Percentiles rank a stretch among this genome's conserved stretches.
phyloP scores from a whole-genome alignment of 2,113 vertebrate genomes.

The Atherinomorus stipes region DNA sequence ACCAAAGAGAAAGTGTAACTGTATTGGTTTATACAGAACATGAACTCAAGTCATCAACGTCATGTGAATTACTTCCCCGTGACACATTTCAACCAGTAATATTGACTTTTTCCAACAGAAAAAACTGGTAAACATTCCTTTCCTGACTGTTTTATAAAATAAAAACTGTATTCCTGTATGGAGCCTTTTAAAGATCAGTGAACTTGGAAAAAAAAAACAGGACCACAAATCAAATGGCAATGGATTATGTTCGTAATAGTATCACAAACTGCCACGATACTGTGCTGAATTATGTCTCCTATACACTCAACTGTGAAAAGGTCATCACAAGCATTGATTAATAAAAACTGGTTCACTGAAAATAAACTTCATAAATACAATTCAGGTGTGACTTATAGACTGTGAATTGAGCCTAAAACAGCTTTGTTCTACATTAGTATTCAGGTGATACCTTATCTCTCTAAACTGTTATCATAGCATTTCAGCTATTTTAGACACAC shows the following conservation, averaged over 20 bases:
- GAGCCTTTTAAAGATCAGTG: background rate
- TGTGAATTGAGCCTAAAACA: constrained; percentile 74
- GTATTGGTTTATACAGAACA: background rate
- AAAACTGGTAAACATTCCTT: background rate
- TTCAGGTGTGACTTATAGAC: constrained; percentile 72
- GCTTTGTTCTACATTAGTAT: constrained; percentile 74
- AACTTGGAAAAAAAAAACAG: background rate
- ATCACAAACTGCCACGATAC: background rate
- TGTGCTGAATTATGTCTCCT: constrained; percentile 11
- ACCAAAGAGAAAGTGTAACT: background rate
- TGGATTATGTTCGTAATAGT: background rate
- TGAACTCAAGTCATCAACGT: background rate
- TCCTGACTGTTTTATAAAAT: background rate
- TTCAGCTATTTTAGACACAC: constrained; percentile 80
- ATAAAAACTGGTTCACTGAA: constrained; percentile 62
- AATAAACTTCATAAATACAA: constrained; percentile 71
- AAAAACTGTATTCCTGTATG: background rate
- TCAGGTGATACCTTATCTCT: constrained; percentile 65
- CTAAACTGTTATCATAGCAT: constrained; percentile 79
- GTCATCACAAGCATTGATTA: constrained; percentile 66
- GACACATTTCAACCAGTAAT: too few species aligned
- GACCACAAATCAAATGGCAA: background rate
- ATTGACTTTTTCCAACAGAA: too few species aligned
- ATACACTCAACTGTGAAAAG: constrained; percentile 52
- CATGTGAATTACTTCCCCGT: too few species aligned